Evolutionary conservation across 53 echinoderm and acorn worm genomes (phyloP).

Genomic region (Mesocentrotus franciscanus): DNA sequence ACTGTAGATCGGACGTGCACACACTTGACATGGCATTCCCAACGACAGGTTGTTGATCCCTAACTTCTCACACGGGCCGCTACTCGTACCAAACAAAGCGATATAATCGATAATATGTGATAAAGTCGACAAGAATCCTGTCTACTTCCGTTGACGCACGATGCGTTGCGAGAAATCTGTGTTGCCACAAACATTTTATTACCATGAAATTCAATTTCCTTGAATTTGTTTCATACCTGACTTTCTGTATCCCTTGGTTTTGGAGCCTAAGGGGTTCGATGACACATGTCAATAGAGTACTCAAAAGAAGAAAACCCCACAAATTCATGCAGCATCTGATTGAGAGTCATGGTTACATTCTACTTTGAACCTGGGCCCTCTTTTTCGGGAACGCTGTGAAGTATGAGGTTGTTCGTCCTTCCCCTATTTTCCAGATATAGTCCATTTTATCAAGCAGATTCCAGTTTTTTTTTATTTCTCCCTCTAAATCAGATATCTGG

Average conservation of each 20-base stretch:
- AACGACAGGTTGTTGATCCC: too few species aligned
- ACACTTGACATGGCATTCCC: too few species aligned
- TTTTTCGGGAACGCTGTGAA: constrained; percentile 5
- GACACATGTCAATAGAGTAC: neutral
- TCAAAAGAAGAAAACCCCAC: constrained; percentile 25
- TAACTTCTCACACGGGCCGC: too few species aligned
- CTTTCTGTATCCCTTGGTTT: too few species aligned
- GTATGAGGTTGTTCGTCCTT: constrained; percentile 13
- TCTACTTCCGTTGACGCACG: constrained; percentile 34
- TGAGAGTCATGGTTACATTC: neutral
- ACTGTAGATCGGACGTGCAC: too few species aligned
- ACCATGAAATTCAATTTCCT: constrained; percentile 1
- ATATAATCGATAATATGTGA: too few species aligned
- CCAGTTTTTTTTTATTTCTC: neutral
- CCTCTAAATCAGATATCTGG: neutral
- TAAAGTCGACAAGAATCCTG: too few species aligned
- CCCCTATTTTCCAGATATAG: neutral
- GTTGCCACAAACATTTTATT: neutral
- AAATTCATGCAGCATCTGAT: constrained; percentile 25
- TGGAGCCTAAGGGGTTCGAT: constrained; percentile 17
- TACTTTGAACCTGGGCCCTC: neutral
- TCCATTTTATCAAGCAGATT: neutral
- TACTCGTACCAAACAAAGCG: too few species aligned
- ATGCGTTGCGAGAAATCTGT: constrained; percentile 25
- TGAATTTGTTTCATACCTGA: neutral